Conservation (phyloP, 2,888 invertebrate genomes). For the Tuta absoluta region DNA sequence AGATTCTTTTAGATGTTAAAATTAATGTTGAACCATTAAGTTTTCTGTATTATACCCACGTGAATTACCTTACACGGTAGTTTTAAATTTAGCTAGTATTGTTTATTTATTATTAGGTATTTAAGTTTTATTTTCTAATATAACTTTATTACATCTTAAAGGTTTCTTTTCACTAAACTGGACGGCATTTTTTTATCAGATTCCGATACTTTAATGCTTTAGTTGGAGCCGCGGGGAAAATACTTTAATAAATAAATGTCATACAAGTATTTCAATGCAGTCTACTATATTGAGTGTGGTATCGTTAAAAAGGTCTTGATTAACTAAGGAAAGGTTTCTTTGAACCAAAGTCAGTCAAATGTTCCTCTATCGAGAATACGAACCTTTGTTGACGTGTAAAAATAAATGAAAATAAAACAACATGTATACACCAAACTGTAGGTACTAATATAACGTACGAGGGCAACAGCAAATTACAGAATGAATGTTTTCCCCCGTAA, state of each 20-base stretch:
- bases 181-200: not conserved
- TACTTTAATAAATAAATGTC: not conserved
- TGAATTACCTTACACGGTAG: constrained; percentile 27
- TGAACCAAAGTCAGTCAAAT: no score
- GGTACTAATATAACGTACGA: no score
- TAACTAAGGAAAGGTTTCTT: no score
- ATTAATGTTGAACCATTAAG: constrained; percentile 53
- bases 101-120: constrained; percentile 51
- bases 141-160: constrained; percentile 19
- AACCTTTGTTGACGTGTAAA: no score
- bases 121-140: constrained; percentile 14
- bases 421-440: no score
- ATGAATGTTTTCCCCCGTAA: no score
- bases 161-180: constrained; percentile 19
- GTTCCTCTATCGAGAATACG: no score
- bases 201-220: not conserved
- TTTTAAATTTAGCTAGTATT: constrained; percentile 47
- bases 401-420: no score
- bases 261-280: no score
- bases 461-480: no score
- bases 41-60: constrained; percentile 51
- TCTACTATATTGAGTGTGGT: no score
- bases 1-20: constrained; percentile 70
- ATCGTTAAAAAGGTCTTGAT: no score
- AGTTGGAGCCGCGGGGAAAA: not conserved